Base-by-base conservation (phyloP, 2,888 invertebrate genomes). In the Tridacna gigas region DNA sequence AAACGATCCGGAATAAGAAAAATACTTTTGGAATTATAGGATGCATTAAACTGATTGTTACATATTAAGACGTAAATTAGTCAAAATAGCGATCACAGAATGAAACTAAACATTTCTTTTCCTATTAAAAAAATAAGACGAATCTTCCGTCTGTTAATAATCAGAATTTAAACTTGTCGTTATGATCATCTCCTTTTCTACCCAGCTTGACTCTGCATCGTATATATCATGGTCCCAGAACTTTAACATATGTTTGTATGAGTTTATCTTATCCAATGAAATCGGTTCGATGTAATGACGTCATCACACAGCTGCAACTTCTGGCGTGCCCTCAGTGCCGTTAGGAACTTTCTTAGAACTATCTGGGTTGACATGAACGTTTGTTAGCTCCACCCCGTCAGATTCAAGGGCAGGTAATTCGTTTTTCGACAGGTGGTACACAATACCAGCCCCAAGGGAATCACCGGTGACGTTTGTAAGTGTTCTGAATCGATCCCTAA, bases 391-490 rank as follows among this genome's bases (percentile, higher is more conserved):
- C 37, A 66, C 83, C 12, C 78, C 82, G 13, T 91, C 91, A 22
- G 90, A 88, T 9, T 90, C 87, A 15, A 90, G 71, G 47, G 91
- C 90, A 47, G 91, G 90, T 80, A 94, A 89, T 82, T 94, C 93
- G 60, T 91, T 80, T 78, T 92, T 90, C 20, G 93, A 94, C 60
- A 98, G 96, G 90, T 97, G 96, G 92, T 97, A 97, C 48, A 99
- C 98, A 77, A 99, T 97, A 80, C 97, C 97, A 66, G 99, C 98
- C 66, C 99, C 99, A 83, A 99, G 95, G 15, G 98, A 97, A 95
- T 99, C 99, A 91, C 99, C 99, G 95, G 98, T 97, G 51, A 99
- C 99, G 95, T 99, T 99, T 92, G 99, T 95, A 80, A 95, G 94
- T 0, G 96, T 96, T 96, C 93, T 97, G 97, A 93, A 98, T 97